These are phyloP conservation scores for Acridotheres tristis DNA, from an alignment of 2,797 vertebrate species.

Conservation along the genomic window DNA sequence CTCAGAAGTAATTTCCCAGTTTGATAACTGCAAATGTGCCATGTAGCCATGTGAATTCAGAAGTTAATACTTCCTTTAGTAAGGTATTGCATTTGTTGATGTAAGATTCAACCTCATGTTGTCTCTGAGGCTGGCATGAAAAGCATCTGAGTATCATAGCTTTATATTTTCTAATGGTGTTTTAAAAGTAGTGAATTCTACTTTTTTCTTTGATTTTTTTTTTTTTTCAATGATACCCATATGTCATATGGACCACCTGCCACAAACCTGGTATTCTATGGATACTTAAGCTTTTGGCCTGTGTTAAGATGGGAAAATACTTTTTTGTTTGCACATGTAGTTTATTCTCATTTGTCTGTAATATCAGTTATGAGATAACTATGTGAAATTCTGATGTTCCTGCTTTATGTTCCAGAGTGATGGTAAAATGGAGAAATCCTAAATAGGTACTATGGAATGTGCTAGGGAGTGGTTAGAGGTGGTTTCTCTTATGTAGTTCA, in stretches of 20 bases:
- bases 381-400: background rate
- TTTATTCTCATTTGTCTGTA: background rate
- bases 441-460: background rate
- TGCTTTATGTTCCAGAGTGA: background rate
- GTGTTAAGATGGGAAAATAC: background rate
- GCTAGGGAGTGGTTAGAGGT: background rate
- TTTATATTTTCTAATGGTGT: background rate
- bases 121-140: background rate
- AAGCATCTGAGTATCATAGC: background rate
- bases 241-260: background rate
- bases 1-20: background rate
- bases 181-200: background rate
- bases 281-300: background rate
- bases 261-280: background rate
- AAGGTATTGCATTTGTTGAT: background rate
- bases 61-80: background rate
- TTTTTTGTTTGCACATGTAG: background rate
- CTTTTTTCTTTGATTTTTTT: background rate
- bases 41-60: background rate
- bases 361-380: background rate
- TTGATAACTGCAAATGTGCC: background rate
- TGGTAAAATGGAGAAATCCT: background rate
- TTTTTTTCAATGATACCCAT: background rate
- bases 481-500: background rate
- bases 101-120: background rate